Base-by-base conservation (phyloP, 2,113 vertebrate genomes). In the Carettochelys insculpta region DNA sequence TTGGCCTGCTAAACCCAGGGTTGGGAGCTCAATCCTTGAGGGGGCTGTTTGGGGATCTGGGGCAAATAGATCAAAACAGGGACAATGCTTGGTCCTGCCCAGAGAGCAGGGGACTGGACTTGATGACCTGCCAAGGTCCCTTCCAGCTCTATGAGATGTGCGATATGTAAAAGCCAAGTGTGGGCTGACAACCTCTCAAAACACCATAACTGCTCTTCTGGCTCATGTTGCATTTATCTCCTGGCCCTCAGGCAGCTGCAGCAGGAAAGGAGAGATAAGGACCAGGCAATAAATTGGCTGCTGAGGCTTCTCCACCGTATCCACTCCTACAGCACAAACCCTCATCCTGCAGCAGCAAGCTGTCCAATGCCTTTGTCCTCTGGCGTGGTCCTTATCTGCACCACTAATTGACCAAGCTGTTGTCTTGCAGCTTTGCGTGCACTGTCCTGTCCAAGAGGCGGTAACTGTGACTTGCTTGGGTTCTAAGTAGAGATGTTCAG, bases 301-400 rank as follows among this genome's bases (percentile, higher is more conserved):
- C 38, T 38, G n/a, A 24, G 65, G 65, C n/a, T 11, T 38, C n/a
- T 71, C 4, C 17, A 11, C n/a, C 8, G 38, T 25, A 11, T 25
- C 68, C 68, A 41, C 17, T 12, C 10, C 65, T 24, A 24, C 22
- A 22, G 20, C 22, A 22, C 20, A 71, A 71, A 11, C 20, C 65
- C 17, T 71, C 29, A 3, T 19, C 3, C 68, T 43, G 38, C 22
- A 41, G 11, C 22, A 11, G 38, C 68, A 25, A 22, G 38, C 11
- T 20, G 34, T 25, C 38, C 41, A 71, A 71, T 5, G 4, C n/a
- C 68, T 71, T 71, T 71, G 68, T 24, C 11, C 68, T 61, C 58
- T 8, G 58, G 31, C 31, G 13, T 31, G 3, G 6, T 17, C 58
- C 29, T 7, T 1, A 8, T 3, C 65, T 41, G 2, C 12, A 10